Conservation (phyloP, 2,888 invertebrate species). For the Anthrax anthrax region DNA sequence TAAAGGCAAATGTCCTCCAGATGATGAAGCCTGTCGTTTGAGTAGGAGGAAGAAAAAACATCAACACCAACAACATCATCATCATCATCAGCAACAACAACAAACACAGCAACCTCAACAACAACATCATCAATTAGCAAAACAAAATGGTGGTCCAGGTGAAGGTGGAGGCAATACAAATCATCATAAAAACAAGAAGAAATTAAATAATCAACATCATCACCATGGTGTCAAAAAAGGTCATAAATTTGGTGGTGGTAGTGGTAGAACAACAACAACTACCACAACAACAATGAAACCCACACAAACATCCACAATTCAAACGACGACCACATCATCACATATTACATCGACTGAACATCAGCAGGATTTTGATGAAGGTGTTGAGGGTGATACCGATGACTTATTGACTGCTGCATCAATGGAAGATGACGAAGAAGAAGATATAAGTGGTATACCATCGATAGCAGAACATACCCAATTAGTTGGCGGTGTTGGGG, state of each 20-base stretch:
- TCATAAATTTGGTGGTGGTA: background rate
- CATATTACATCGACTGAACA: slow-evolving; percentile 17
- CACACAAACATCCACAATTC: slow-evolving; percentile 8
- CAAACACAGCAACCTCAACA: slow-evolving; percentile 7
- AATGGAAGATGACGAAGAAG: slow-evolving; percentile 18
- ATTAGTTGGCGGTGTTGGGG: slow-evolving; percentile 18
- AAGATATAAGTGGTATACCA: slow-evolving; percentile 13
- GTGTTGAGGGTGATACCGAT: slow-evolving; percentile 4
- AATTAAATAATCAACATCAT: slow-evolving; percentile 12
- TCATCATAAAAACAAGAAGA: slow-evolving; percentile 15
- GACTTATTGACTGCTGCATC: slow-evolving; percentile 1
- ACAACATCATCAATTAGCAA: slow-evolving; percentile 5
- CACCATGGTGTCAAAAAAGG: slow-evolving; percentile 13
- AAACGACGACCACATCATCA: background rate
- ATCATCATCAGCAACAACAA: slow-evolving; percentile 8
- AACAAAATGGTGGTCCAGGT: slow-evolving; percentile 8
- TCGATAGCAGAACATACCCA: slow-evolving; percentile 18
- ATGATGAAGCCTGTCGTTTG: slow-evolving; percentile 1
- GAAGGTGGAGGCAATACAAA: slow-evolving; percentile 1
- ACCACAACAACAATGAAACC: slow-evolving; percentile 6
- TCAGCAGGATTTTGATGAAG: slow-evolving; percentile 12
- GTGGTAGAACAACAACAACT: background rate
- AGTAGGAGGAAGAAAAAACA: slow-evolving; percentile 1
- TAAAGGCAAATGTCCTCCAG: slow-evolving; percentile 6
- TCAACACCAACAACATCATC: slow-evolving; percentile 7